Conservation (phyloP, 2,113 vertebrate genomes). For the Brachyistius frenatus region DNA sequence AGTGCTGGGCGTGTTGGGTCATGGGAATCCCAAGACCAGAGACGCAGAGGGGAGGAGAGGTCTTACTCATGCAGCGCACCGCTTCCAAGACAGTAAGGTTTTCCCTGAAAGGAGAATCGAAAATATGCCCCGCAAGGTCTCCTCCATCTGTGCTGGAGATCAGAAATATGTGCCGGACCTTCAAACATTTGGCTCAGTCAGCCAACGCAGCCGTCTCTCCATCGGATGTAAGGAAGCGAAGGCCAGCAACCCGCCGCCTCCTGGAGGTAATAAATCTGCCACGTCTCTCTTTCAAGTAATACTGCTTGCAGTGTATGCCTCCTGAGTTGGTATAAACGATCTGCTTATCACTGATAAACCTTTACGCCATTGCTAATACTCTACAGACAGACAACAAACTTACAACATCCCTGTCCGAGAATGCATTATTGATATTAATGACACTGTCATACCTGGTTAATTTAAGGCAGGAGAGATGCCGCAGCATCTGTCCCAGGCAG, state of each 20-base stretch:
- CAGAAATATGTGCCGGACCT: slow-evolving; percentile 45
- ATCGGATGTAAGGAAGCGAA: slow-evolving; percentile 30
- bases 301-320: slow-evolving; percentile 13
- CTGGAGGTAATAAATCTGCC: slow-evolving; percentile 51
- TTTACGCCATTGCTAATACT: not conserved
- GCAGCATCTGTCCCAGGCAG: slow-evolving; percentile 46
- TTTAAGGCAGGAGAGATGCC: slow-evolving; percentile 46
- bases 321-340: slow-evolving; percentile 18
- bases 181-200: slow-evolving; percentile 32
- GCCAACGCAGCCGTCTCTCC: slow-evolving; percentile 1
- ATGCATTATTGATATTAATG: slow-evolving; percentile 57
- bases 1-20: not conserved
- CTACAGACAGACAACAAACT: not conserved
- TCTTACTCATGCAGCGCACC: not conserved
- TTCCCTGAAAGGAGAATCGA: slow-evolving; percentile 47
- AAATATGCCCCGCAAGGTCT: slow-evolving; percentile 38
- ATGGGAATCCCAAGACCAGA: slow-evolving; percentile 26
- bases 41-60: slow-evolving; percentile 11
- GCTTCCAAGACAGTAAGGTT: slow-evolving; percentile 36
- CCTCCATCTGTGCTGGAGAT: slow-evolving; percentile 55
- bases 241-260: slow-evolving; percentile 48
- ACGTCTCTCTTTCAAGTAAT: slow-evolving; percentile 22
- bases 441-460: slow-evolving; percentile 38
- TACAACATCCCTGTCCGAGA: slow-evolving; percentile 24
- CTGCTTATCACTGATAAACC: slow-evolving; percentile 16